A percentile compares a stretch with the other conserved stretches of the same genome.
phyloP scores from a whole-genome alignment of 2,888 invertebrate genomes.

The Leucophora obtusa region DNA sequence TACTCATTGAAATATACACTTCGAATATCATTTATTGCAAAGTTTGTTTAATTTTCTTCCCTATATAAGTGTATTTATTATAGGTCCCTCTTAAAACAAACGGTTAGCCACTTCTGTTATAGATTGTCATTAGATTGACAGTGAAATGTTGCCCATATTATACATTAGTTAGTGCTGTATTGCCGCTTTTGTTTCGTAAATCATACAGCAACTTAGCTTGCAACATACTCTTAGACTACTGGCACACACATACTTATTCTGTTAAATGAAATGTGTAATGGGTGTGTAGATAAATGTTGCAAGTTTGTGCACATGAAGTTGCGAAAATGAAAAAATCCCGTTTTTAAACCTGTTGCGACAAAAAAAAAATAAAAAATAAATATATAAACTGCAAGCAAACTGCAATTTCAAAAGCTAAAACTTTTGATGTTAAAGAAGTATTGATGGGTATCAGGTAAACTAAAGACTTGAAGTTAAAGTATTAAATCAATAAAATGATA shows the following conservation, averaged over 20 bases:
- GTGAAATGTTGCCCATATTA: constrained; percentile 39
- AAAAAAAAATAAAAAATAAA: constrained; percentile 20
- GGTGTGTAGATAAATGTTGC: constrained; percentile 45
- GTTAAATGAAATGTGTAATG: constrained; percentile 33
- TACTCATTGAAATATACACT: no score
- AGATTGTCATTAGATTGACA: constrained; percentile 34
- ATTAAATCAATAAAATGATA: constrained; percentile 20
- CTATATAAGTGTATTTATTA: no score
- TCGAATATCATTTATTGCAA: no score
- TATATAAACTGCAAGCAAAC: constrained; percentile 12
- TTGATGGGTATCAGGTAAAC: constrained; percentile 44
- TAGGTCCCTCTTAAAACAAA: no score
- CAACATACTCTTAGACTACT: constrained; percentile 2
- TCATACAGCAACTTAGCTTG: constrained; percentile 1
- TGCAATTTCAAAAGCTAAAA: constrained; percentile 44
- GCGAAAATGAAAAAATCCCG: constrained; percentile 58
- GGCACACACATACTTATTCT: not conserved
- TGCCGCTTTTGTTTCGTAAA: constrained; percentile 17
- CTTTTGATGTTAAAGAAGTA: constrained; percentile 45
- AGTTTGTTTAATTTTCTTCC: no score
- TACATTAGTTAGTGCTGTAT: constrained; percentile 2
- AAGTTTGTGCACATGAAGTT: constrained; percentile 44
- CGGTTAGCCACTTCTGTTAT: constrained; percentile 6
- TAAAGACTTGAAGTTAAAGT: constrained; percentile 30
- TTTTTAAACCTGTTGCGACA: constrained; percentile 60